Percentiles rank a stretch among this genome's conserved stretches.
phyloP scores from a whole-genome alignment of 1,140 invertebrate species.

The Zaprionus nigranus region DNA sequence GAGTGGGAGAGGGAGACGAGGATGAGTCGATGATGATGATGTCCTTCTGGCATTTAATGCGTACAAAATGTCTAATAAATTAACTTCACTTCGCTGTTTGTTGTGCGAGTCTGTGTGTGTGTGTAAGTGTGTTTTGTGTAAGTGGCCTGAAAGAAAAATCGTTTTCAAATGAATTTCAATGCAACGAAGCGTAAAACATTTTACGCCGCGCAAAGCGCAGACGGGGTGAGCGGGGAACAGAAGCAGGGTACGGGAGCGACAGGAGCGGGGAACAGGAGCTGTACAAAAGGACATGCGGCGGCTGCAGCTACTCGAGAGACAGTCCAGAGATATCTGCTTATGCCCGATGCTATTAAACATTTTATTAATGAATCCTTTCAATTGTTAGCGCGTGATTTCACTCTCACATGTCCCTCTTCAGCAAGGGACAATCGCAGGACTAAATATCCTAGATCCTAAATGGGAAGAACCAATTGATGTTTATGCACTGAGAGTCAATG shows the following conservation, averaged over 20 bases:
- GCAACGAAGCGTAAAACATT: slow-evolving; percentile 83
- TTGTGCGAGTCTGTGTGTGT: slow-evolving; percentile 40
- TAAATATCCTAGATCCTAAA: slow-evolving; percentile 13
- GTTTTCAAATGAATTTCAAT: slow-evolving; percentile 84
- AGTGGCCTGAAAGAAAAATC: slow-evolving; percentile 79
- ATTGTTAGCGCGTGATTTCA: slow-evolving; percentile 81
- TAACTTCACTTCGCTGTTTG: slow-evolving; percentile 73
- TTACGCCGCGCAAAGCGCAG: slow-evolving; percentile 63
- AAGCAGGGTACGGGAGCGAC: slow-evolving; percentile 25
- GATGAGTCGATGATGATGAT: slow-evolving; percentile 73
- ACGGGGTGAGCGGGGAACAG: slow-evolving; percentile 25
- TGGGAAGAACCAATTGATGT: slow-evolving; percentile 53
- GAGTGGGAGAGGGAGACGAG: slow-evolving; percentile 39
- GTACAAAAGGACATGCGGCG: slow-evolving; percentile 74
- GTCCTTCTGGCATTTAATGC: slow-evolving; percentile 80
- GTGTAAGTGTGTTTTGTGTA: slow-evolving; percentile 71
- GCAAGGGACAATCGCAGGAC: slow-evolving; percentile 14
- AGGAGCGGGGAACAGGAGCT: slow-evolving; percentile 48
- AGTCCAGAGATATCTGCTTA: slow-evolving; percentile 37
- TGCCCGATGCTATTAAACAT: slow-evolving; percentile 72
- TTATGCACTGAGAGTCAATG: slow-evolving; percentile 68
- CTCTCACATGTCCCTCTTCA: slow-evolving; percentile 55
- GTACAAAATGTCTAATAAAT: slow-evolving; percentile 83
- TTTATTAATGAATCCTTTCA: slow-evolving; percentile 83
- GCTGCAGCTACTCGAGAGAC: slow-evolving; percentile 60